Evolutionary conservation across 2,797 vertebrate species (phyloP).

Genomic region (Sebastes taczanowskii): DNA sequence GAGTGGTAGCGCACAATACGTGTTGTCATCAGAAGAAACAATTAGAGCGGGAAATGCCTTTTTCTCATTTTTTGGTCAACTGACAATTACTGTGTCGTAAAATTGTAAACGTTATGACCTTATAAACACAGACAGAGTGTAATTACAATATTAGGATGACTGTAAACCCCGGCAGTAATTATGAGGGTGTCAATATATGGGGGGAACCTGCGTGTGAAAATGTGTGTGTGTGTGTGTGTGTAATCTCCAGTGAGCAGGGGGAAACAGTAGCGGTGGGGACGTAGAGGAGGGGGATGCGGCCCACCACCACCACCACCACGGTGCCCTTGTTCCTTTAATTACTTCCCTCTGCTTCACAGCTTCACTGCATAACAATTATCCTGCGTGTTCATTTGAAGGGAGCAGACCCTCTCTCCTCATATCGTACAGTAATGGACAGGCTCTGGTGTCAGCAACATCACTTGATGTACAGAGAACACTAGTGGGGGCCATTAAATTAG

Average conservation of each 20-base stretch:
- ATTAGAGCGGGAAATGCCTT: constrained; percentile 16
- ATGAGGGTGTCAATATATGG: constrained; percentile 36
- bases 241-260: constrained; percentile 52
- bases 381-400: constrained; percentile 65
- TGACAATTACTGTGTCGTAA: constrained; percentile 52
- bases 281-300: constrained; percentile 45
- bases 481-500: constrained; percentile 47
- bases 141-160: constrained; percentile 62
- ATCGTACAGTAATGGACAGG: constrained; percentile 37
- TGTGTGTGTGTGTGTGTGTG: constrained; percentile 9
- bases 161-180: constrained; percentile 59
- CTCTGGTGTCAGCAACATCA: constrained; percentile 66
- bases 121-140: constrained; percentile 49
- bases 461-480: constrained; percentile 48
- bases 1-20: background rate
- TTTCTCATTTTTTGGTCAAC: constrained; percentile 50
- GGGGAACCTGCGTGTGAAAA: constrained; percentile 1
- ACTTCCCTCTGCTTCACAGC: constrained; percentile 79
- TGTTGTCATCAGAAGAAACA: constrained; percentile 29
- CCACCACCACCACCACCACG: constrained; percentile 40
- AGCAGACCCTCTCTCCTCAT: constrained; percentile 52
- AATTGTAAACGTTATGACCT: constrained; percentile 57
- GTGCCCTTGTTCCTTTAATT: constrained; percentile 82
- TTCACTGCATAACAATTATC: constrained; percentile 81
- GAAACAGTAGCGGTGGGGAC: constrained; percentile 18